phyloP scores from a whole-genome alignment of 1,140 invertebrate genomes.

The Drosophila aff. region DNA sequence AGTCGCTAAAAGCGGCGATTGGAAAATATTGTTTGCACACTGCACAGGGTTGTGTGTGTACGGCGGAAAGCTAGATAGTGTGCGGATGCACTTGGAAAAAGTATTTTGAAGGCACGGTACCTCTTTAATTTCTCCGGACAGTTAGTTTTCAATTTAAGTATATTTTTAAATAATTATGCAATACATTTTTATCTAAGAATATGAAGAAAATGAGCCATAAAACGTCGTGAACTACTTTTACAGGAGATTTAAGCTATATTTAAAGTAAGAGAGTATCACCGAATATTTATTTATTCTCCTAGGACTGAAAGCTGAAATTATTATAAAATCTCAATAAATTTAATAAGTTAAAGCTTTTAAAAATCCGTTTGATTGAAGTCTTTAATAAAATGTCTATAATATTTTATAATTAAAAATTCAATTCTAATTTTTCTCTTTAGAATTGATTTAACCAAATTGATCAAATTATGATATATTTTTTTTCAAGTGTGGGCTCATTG shows the following conservation, averaged over 20 bases:
- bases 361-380: not conserved
- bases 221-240: not conserved
- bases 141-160: too few species aligned
- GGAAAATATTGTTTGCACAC: conserved; percentile 21
- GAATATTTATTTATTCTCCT: not conserved
- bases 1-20: conserved; percentile 45
- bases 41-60: not conserved
- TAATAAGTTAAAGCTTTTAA: not conserved
- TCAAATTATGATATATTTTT: not conserved
- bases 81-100: not conserved
- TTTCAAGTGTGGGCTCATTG: conserved; percentile 5
- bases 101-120: too few species aligned
- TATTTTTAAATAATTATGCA: not conserved
- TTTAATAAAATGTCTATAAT: not conserved
- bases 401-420: not conserved
- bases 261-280: not conserved
- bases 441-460: too few species aligned
- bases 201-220: not conserved
- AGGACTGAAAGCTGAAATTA: not conserved
- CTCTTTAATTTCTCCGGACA: too few species aligned
- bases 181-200: not conserved
- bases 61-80: not conserved
- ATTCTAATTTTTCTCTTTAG: too few species aligned
- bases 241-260: not conserved
- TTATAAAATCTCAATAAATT: not conserved